Base-by-base conservation (phyloP, 2,113 vertebrate genomes). In the Gorsachius goisagi region DNA sequence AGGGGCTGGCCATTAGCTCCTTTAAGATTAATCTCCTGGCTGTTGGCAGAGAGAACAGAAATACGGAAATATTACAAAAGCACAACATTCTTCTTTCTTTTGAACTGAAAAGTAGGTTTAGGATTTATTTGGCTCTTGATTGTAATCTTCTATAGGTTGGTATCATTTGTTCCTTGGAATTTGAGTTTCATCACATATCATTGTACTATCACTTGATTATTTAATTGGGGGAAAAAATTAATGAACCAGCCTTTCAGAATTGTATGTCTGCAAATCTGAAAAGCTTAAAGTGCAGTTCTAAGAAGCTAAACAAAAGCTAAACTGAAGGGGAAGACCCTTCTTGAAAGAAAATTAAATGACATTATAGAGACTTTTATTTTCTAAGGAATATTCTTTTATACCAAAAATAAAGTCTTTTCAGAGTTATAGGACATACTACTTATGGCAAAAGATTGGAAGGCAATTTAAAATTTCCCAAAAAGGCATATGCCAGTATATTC, bases 261-360 rank as follows among this genome's bases (percentile, higher is more conserved):
- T 66, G 58, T 37, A 30, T 0, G 0, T 79, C 73, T 91, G 49
- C 62, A 93, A 64, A 78, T 60, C 50, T 88, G 66, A 28, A n/a
- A 85, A 88, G 60, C 82, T 81, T 47, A 8, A 93, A 76, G 23
- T 47, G 24, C 24, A 22, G 15, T 44, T 74, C 81, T 89, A 45
- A 87, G 78, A 62, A 82, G 56, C 67, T 72, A 91, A 90, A 90
- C 80, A 85, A 83, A 96, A 39, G 56, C 80, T 78, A 92, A 89
- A 91, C 32, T 71, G n/a, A 71, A 79, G 91, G 92, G 77, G 86
- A 86, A 56, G 37, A 44, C 45, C 56, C 33, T 76, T 83, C 95
- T 79, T 82, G 49, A 93, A 95, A 93, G 69, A 72, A 92, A 96
- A 92, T 62, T 49, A 74, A 88, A 93, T 81, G 33, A 15, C 33